A percentile compares a stretch with the other conserved stretches of the same genome.
These are phyloP conservation scores for Brachypalpus laphriformis DNA, from an alignment of 2,888 invertebrate genomes.

Conservation along the genomic window DNA sequence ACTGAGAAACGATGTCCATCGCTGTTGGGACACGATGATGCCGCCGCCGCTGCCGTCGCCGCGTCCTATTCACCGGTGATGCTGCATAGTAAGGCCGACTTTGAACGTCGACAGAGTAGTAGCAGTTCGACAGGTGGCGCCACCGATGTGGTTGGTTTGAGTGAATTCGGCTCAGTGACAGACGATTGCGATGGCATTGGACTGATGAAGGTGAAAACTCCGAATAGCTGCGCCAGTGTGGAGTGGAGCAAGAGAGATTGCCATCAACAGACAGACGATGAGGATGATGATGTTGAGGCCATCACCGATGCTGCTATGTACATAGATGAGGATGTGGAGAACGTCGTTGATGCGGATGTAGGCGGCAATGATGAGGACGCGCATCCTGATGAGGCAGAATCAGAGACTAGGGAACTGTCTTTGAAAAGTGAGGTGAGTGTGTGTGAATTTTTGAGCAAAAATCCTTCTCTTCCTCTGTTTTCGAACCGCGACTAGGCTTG, in stretches of 20 bases:
- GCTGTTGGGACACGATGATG: background rate
- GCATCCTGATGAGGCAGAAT: background rate
- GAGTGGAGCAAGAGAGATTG: conserved; percentile 80
- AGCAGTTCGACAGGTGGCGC: conserved; percentile 21
- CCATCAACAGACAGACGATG: conserved; percentile 83
- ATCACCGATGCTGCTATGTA: conserved; percentile 2
- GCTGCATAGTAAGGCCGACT: background rate
- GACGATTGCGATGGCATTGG: conserved; percentile 43
- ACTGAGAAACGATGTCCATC: conserved; percentile 2
- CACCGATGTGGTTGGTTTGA: background rate
- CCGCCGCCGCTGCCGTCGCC: no score
- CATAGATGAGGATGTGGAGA: conserved; percentile 15
- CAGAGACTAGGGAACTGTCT: conserved; percentile 19
- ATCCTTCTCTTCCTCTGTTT: no score
- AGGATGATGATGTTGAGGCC: conserved; percentile 42
- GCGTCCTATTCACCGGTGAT: conserved; percentile 3
- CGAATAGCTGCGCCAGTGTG: conserved; percentile 52
- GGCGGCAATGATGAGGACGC: conserved; percentile 8
- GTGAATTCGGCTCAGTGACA: conserved; percentile 3
- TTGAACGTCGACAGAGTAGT: conserved; percentile 5
- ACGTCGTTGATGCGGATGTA: conserved; percentile 1
- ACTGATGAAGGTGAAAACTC: conserved; percentile 37
- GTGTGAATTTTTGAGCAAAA: background rate
- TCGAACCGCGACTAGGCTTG: no score
- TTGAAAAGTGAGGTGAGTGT: conserved; percentile 50